Conservation (phyloP, 92 coral and sea anemone genomes). For the Galaxea fascicularis region DNA sequence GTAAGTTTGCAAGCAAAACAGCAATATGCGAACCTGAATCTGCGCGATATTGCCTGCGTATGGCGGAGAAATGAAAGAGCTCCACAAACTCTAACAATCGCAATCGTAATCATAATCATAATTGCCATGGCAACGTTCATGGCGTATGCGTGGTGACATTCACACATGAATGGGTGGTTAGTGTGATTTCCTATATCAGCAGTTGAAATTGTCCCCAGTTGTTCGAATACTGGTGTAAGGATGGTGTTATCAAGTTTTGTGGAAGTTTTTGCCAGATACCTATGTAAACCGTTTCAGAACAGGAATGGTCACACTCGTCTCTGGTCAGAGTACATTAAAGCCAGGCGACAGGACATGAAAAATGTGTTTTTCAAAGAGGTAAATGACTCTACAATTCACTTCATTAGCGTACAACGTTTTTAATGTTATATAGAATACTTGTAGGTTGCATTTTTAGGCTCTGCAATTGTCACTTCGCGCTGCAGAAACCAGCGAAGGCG, state of each 20-base stretch:
- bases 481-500: too few relatives aligned
- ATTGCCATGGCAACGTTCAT: not conserved
- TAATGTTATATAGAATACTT: too few relatives aligned
- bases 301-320: slow-evolving; percentile 71
- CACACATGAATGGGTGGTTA: too few relatives aligned
- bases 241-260: not conserved
- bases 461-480: not conserved
- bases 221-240: not conserved
- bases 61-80: too few relatives aligned
- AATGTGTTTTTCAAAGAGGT: slow-evolving; percentile 78
- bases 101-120: too few relatives aligned
- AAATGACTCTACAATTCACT: not conserved
- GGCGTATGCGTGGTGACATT: too few relatives aligned
- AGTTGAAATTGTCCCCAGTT: too few relatives aligned
- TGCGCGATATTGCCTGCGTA: too few relatives aligned
- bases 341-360: slow-evolving; percentile 65
- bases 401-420: not conserved
- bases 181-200: too few relatives aligned
- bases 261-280: not conserved
- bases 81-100: too few relatives aligned
- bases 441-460: not conserved
- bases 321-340: slow-evolving; percentile 71
- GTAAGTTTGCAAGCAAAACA: slow-evolving; percentile 24
- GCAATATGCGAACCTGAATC: not conserved
- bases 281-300: slow-evolving; percentile 43